These are phyloP conservation scores for Meteorus colon DNA, from an alignment of 2,888 invertebrate genomes.

Conservation along the genomic window DNA sequence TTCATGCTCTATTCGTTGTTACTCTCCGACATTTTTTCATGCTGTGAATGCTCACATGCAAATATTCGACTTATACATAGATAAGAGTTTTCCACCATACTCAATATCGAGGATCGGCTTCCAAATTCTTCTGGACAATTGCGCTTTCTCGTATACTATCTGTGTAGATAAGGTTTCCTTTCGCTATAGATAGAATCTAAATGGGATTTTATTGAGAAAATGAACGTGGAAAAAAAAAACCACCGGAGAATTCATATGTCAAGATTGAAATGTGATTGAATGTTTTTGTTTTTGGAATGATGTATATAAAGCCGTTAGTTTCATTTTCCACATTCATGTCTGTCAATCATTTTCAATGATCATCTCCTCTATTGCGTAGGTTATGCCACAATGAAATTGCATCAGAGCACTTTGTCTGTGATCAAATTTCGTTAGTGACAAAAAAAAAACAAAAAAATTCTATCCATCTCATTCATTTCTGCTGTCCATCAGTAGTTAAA, in stretches of 20 bases:
- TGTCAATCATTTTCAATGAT: constrained; percentile 17
- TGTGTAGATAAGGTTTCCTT: background rate
- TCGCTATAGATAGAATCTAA: background rate
- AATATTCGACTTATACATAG: background rate
- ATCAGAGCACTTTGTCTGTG: background rate
- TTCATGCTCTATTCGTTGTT: background rate
- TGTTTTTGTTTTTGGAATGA: background rate
- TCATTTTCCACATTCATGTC: no score
- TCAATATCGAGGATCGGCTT: background rate
- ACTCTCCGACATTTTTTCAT: constrained; percentile 2
- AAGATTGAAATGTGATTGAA: background rate
- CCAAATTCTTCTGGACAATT: background rate
- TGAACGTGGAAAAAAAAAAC: no score
- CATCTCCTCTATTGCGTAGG: background rate
- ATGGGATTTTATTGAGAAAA: background rate
- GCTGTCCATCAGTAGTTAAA: background rate
- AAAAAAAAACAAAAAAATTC: background rate
- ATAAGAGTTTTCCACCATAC: background rate
- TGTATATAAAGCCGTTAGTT: background rate
- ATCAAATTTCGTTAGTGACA: background rate
- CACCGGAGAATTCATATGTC: background rate
- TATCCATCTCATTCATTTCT: background rate
- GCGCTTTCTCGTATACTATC: background rate
- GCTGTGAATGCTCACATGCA: background rate
- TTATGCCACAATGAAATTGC: background rate